These are phyloP conservation scores for Semnornis frantzii DNA, from an alignment of 2,113 vertebrate species.

Conservation along the genomic window DNA sequence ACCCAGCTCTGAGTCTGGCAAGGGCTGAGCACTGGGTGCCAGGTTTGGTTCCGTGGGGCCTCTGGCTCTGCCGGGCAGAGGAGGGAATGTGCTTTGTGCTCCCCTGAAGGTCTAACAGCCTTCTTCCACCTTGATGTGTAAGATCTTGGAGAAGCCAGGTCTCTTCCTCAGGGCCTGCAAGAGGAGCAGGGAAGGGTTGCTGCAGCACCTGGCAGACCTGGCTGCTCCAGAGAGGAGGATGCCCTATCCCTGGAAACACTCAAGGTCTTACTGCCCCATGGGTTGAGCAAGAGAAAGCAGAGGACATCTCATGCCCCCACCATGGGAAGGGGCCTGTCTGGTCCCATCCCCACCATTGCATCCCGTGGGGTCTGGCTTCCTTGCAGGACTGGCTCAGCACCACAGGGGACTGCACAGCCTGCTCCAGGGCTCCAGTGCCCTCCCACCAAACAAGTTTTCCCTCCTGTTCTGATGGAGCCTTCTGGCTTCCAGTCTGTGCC, in stretches of 20 bases:
- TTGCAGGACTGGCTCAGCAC: not conserved
- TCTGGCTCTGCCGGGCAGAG: not conserved
- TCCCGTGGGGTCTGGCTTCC: not conserved
- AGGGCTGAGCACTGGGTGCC: not conserved
- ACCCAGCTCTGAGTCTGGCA: not conserved
- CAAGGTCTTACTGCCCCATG: rapidly evolving
- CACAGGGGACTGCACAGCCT: no score
- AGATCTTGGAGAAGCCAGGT: slow-evolving; percentile 97
- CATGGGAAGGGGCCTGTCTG: not conserved
- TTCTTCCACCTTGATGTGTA: slow-evolving; percentile 95
- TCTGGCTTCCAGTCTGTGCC: no score
- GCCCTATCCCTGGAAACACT: not conserved
- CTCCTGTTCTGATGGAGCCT: no score
- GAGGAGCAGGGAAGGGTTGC: not conserved
- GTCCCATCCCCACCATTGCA: not conserved
- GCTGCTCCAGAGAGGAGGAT: not conserved
- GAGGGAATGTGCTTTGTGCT: slow-evolving; percentile 55
- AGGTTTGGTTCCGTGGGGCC: not conserved
- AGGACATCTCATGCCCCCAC: not conserved
- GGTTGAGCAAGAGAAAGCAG: not conserved
- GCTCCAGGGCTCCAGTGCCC: no score
- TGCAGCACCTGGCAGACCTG: not conserved
- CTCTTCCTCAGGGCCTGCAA: slow-evolving; percentile 92
- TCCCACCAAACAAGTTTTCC: no score
- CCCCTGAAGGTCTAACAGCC: slow-evolving; percentile 87